These are phyloP conservation scores for Hippocampus guttulatus DNA, from an alignment of 2,113 vertebrate species.

Conservation along the genomic window DNA sequence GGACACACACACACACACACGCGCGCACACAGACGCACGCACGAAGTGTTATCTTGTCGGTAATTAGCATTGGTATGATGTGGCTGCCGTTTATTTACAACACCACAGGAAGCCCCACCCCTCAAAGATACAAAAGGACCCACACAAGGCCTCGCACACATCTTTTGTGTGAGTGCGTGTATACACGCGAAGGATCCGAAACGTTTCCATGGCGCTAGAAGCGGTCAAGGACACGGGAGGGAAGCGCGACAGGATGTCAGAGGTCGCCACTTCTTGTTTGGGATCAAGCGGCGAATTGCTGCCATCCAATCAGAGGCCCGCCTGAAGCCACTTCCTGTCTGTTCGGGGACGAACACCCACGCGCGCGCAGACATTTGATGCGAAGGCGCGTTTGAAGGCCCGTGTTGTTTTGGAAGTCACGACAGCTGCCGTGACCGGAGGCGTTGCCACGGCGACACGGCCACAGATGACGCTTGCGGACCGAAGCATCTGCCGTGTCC, in stretches of 20 bases:
- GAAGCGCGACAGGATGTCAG: conserved; percentile 30
- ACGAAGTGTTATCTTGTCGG: no score
- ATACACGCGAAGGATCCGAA: not conserved
- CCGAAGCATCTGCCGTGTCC: conserved; percentile 53
- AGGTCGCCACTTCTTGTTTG: conserved; percentile 16
- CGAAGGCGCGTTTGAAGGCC: not conserved
- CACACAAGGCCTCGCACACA: no score
- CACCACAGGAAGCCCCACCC: no score
- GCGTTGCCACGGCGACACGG: conserved; percentile 42
- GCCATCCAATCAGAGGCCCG: conserved; percentile 15
- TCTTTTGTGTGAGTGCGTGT: not conserved
- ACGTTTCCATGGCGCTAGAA: not conserved
- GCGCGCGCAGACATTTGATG: not conserved
- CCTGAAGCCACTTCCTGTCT: conserved; percentile 28
- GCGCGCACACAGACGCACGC: no score
- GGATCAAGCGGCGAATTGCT: not conserved
- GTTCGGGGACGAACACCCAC: not conserved
- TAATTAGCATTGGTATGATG: no score
- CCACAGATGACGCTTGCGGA: conserved; percentile 31
- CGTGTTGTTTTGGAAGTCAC: conserved; percentile 35
- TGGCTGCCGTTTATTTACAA: no score
- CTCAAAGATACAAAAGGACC: no score
- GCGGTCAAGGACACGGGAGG: conserved; percentile 14
- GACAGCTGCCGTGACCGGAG: conserved; percentile 55
- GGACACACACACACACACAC: no score